Percentiles rank a stretch among this genome's conserved stretches.
Conservation (phyloP, 2,113 vertebrate genomes). For the Prionailurus bengalensis region DNA sequence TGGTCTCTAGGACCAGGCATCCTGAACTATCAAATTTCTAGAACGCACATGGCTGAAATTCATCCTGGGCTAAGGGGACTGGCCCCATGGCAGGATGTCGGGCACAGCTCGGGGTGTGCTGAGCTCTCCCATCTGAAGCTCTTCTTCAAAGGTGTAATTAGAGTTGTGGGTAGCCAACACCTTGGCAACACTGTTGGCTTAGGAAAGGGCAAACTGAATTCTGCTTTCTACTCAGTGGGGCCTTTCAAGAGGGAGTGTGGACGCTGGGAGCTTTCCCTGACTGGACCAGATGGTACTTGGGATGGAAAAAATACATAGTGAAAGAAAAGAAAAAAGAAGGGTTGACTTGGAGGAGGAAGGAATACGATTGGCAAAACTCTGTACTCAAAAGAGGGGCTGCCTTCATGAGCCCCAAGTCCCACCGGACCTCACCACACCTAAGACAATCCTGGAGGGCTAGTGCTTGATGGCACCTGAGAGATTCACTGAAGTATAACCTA, state of each 20-base stretch:
- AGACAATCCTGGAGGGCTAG: accelerated
- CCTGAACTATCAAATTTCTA: neutral
- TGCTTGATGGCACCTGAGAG: neutral
- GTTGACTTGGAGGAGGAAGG: neutral
- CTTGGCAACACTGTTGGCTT: neutral
- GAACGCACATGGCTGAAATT: neutral
- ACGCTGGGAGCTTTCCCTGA: neutral
- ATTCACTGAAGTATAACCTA: neutral
- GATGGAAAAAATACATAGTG: neutral
- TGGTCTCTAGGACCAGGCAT: neutral
- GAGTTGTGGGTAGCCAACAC: neutral
- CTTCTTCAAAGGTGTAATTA: neutral
- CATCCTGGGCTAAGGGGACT: neutral
- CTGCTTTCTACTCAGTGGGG: neutral
- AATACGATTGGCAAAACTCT: neutral
- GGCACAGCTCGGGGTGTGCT: neutral
- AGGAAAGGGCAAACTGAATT: neutral
- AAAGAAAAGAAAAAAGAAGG: neutral
- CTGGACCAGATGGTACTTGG: neutral
- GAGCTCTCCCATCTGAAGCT: neutral
- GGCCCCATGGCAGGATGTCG: neutral
- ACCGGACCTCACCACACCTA: accelerated
- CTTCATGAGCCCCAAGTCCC: neutral
- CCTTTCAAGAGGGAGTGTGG: neutral
- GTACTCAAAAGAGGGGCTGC: neutral